These are phyloP conservation scores for Nephrocerus scutellatus DNA, from an alignment of 2,888 invertebrate species.

Conservation along the genomic window DNA sequence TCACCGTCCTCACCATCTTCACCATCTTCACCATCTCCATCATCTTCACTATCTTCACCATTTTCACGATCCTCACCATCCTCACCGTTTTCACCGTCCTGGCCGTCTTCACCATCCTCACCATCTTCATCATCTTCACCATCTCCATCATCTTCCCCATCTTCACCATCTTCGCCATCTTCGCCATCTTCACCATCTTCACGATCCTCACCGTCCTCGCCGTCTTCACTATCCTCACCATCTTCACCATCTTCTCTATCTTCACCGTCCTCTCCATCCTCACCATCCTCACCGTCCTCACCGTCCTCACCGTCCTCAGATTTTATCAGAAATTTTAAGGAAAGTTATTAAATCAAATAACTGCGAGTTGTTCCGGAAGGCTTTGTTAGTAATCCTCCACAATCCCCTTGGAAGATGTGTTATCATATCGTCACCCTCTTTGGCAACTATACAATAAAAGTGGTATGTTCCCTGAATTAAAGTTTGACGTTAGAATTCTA, in stretches of 20 bases:
- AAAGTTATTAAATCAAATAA: no score
- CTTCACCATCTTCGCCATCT: constrained; percentile 19
- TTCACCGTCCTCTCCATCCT: constrained; percentile 20
- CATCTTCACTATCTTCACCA: no score
- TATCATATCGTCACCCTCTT: no score
- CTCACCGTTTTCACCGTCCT: constrained; percentile 27
- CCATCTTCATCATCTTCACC: constrained; percentile 21
- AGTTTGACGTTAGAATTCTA: no score
- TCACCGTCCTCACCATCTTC: no score
- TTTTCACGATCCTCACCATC: no score
- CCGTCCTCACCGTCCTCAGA: constrained; percentile 22
- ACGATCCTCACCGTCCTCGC: constrained; percentile 17
- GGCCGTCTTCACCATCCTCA: constrained; percentile 22
- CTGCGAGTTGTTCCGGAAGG: no score
- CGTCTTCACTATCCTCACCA: constrained; percentile 16
- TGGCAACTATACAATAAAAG: no score
- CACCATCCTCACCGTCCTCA: constrained; percentile 25
- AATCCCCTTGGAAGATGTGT: no score
- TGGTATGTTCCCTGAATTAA: no score
- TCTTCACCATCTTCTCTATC: constrained; percentile 23
- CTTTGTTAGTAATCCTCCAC: constrained; percentile 47
- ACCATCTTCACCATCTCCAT: no score
- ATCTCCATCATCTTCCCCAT: constrained; percentile 15
- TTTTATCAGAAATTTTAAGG: no score
- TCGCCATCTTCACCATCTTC: constrained; percentile 13